Percentiles rank a stretch among this genome's conserved stretches.
Conservation (phyloP, 2,797 vertebrate genomes). For the Cuculus canorus region DNA sequence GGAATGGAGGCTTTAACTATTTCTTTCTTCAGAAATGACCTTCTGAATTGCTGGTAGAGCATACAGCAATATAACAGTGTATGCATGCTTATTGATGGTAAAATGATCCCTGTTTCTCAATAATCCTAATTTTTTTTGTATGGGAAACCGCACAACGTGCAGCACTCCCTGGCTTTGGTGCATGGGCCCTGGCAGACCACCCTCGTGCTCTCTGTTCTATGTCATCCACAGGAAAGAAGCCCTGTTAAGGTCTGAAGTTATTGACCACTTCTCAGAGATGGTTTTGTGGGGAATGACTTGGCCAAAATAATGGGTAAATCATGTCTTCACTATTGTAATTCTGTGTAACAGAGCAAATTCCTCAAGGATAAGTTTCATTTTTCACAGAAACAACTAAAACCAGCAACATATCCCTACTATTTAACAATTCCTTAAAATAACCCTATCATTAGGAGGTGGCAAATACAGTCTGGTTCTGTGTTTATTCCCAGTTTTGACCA, state of each 20-base stretch:
- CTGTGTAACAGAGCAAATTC: slow-evolving; percentile 10
- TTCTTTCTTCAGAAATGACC: not conserved
- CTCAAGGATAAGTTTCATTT: not conserved
- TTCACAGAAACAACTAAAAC: slow-evolving; percentile 28
- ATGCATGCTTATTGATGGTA: not conserved
- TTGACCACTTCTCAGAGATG: not conserved
- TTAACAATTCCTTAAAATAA: slow-evolving; percentile 34
- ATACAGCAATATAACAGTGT: not conserved
- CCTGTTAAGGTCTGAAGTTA: slow-evolving; percentile 11
- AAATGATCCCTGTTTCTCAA: not conserved
- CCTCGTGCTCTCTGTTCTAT: not conserved
- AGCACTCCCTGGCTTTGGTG: not conserved
- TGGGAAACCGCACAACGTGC: not conserved
- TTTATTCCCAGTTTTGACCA: not conserved
- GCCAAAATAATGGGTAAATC: not conserved
- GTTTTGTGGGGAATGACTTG: not conserved
- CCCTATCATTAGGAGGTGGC: not conserved
- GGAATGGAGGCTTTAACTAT: not conserved
- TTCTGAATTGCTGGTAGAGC: not conserved
- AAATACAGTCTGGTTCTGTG: not conserved
- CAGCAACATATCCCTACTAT: not conserved
- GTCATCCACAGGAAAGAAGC: not conserved
- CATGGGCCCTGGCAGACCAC: not conserved
- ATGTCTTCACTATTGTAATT: not conserved
- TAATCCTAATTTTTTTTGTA: not conserved